phyloP scores from a whole-genome alignment of 2,797 vertebrate species.

The Phrynocephalus forsythii region DNA sequence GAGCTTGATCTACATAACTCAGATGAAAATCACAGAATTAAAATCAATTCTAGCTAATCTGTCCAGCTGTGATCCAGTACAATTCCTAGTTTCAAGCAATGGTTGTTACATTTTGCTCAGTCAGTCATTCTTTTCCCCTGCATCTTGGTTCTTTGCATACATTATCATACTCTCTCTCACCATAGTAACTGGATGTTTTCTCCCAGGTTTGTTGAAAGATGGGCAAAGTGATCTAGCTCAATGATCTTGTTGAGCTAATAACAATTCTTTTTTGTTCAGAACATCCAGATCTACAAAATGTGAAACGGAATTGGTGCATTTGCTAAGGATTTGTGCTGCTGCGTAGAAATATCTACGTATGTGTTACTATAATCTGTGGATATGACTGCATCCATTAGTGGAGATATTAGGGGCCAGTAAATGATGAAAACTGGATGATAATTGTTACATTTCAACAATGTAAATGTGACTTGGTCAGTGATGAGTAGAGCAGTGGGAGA shows the following conservation, averaged over 20 bases:
- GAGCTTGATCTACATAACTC: neutral
- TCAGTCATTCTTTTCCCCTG: neutral
- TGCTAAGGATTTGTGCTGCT: neutral
- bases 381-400: neutral
- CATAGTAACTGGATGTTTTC: neutral
- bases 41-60: slow-evolving; percentile 1
- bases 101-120: neutral
- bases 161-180: neutral
- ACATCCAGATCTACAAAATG: neutral
- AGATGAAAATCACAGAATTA: neutral
- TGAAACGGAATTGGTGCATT: neutral
- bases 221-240: neutral
- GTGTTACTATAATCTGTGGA: neutral
- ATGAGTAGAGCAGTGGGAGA: neutral
- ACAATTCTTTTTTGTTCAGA: neutral
- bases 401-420: neutral
- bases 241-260: neutral
- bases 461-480: neutral
- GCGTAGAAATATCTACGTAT: neutral
- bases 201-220: neutral
- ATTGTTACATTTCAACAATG: neutral
- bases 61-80: neutral
- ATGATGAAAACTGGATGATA: neutral
- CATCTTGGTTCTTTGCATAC: neutral
- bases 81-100: slow-evolving; percentile 1